Evolutionary conservation across 1,140 invertebrate genomes (phyloP), one percentile per base, ranked within the genome.

Genomic region (Microplitis mediator): DNA sequence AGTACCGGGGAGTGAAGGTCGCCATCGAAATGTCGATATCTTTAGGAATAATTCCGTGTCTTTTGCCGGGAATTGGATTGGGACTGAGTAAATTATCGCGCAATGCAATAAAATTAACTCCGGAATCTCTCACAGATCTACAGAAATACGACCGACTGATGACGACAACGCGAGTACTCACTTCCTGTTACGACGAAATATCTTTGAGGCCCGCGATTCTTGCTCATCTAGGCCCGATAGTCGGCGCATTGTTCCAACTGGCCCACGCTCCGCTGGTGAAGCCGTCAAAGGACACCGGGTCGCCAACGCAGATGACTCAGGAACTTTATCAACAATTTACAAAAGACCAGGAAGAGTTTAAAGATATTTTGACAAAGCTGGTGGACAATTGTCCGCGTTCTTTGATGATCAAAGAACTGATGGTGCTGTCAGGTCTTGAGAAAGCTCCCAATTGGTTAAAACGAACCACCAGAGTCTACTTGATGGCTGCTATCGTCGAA

Each of bases 191-290:
- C 34, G 74, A 87, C 32, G 78, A 87, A 45, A 70, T 81, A 65
- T 75, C 80, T 8, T 75, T 90, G 52, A 81, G 82, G 60, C 79
- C 82, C 56, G 74, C 85, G 4, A 75, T 90, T 23, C 36, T 89
- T 35, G 69, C 80, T 14, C 79, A 86, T 65, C 62, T 90, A 13
- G 83, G 82, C 62, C 84, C 88, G 69, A 50, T 94, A 72, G 82
- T 95, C 56, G 90, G 90, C 74, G 89, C 89, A 6, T 81, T 94
- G n/a, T 89, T 93, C 76, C 93, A 94, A 84, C 83, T 94, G 67
- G 87, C 89, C 34, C 90, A 90, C 87, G 91, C 90, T 31, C 91
- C 91, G 68, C 77, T 93, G 32, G 89, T 86, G 64, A 91, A 91
- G 83, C 92, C 91, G 34, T 72, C 50, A 0, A 14, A 52, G 6